These are phyloP conservation scores for Calameuta pallipes DNA, from an alignment of 2,888 invertebrate genomes.

Conservation along the genomic window DNA sequence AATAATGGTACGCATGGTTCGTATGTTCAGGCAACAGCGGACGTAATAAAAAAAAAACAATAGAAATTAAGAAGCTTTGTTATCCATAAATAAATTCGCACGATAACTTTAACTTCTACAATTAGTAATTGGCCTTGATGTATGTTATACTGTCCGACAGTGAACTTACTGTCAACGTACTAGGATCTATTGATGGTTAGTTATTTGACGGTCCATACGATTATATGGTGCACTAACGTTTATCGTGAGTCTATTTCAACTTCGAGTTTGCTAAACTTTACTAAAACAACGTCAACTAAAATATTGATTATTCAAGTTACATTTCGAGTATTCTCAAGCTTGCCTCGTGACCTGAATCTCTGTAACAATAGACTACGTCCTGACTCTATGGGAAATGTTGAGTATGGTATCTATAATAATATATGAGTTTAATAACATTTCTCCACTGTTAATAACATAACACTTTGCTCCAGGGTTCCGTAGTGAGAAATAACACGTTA, in stretches of 20 bases:
- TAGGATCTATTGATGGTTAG: neutral
- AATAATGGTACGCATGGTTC: neutral
- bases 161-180: neutral
- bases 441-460: no score
- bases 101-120: neutral
- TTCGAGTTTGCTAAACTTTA: neutral
- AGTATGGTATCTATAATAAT: neutral
- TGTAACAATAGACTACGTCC: neutral
- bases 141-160: neutral
- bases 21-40: neutral
- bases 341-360: constrained; percentile 10
- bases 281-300: neutral
- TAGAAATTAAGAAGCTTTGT: neutral
- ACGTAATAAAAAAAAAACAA: neutral
- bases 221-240: neutral
- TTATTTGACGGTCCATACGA: neutral
- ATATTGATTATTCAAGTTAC: neutral
- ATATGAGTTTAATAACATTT: constrained; percentile 15
- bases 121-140: neutral
- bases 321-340: neutral
- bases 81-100: neutral
- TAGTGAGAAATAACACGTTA: neutral
- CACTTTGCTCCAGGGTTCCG: neutral
- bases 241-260: neutral
- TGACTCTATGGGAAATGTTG: constrained; percentile 9